Conservation (phyloP, 2,113 vertebrate genomes). For the Pelecanus crispus region DNA sequence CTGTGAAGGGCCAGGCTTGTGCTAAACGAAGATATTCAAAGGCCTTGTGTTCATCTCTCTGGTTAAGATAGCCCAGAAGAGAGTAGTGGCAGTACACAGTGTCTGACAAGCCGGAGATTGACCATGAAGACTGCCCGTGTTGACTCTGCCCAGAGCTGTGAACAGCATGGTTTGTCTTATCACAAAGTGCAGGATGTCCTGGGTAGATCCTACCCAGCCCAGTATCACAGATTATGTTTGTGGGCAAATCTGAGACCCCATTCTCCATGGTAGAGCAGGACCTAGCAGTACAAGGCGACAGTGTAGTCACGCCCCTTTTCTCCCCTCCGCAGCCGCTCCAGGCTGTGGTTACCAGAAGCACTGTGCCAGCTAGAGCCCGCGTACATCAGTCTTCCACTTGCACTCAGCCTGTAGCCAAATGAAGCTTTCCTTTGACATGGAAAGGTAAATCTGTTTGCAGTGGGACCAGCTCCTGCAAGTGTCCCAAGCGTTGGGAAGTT, state of each 20-base stretch:
- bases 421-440: neutral
- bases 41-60: neutral
- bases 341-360: neutral
- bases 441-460: neutral
- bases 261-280: neutral
- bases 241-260: neutral
- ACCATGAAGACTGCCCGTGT: rapidly evolving
- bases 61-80: neutral
- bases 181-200: neutral
- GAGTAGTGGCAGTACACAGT: neutral
- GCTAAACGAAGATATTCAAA: neutral
- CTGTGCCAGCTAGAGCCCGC: neutral
- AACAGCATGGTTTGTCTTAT: neutral
- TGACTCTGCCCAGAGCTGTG: neutral
- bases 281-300: neutral
- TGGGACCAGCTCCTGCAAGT: neutral
- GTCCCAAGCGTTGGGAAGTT: neutral
- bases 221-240: neutral
- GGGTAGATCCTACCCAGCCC: neutral
- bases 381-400: neutral
- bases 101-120: neutral
- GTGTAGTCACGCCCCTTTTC: neutral
- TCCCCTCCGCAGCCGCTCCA: neutral
- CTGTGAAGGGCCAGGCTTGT: neutral
- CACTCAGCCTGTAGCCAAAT: rapidly evolving